Evolutionary conservation across 2,113 vertebrate species (phyloP).

Genomic region (Parotia lawesii): DNA sequence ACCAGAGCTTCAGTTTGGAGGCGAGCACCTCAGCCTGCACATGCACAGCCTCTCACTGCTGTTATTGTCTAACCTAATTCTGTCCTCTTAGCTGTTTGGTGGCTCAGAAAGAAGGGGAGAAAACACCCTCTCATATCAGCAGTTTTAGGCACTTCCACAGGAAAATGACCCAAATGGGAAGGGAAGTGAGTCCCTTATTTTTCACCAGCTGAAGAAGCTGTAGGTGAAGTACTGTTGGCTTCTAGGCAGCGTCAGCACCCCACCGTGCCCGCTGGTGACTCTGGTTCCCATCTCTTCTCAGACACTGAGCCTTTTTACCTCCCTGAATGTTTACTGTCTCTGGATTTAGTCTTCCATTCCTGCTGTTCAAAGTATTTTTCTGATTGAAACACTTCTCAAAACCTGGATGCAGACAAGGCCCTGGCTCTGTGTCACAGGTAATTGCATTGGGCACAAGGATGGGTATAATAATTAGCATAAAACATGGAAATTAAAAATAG

Average conservation of each 20-base stretch:
- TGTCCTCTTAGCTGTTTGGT: background rate
- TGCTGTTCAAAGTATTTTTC: background rate
- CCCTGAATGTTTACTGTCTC: background rate
- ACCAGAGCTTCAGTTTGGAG: background rate
- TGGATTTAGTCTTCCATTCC: background rate
- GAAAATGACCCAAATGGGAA: background rate
- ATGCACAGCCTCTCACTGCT: background rate
- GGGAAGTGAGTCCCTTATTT: background rate
- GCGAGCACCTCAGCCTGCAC: background rate
- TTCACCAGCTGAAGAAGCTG: background rate
- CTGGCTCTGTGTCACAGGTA: background rate
- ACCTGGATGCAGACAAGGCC: background rate
- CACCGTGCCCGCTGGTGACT: background rate
- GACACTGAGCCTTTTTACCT: background rate
- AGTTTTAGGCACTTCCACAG: background rate
- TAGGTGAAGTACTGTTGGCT: background rate
- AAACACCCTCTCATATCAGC: background rate
- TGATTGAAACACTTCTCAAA: background rate
- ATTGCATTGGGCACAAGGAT: background rate
- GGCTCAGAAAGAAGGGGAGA: background rate
- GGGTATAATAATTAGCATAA: background rate
- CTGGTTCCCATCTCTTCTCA: background rate
- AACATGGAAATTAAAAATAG: conserved; percentile 1
- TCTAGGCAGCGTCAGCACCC: background rate
- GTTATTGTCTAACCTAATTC: background rate